Evolutionary conservation across 2,113 vertebrate species (phyloP), one percentile per base, ranked within the genome.

Genomic region (Hydrolagus affinis): DNA sequence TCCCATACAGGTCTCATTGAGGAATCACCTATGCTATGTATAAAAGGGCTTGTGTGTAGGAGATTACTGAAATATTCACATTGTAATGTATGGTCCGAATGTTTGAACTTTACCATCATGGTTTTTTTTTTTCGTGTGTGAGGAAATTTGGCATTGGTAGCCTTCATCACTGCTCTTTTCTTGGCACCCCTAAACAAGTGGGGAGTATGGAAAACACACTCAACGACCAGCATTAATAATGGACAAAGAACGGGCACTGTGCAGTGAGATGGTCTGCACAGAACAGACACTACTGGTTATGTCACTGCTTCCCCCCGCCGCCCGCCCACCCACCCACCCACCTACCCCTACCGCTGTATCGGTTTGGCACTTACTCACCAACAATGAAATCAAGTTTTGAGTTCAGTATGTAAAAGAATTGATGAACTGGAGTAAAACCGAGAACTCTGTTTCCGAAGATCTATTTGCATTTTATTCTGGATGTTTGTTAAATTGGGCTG

Each of bases 381-480:
- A 23, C 74, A 76, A 76, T 62, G 76, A 59, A 80, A 80, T 64
- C 25, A 21, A 30, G 62, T 83, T 83, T n/a, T 83, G 62, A 83
- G 32, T 83, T 83, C 62, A 80, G 9, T 30, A 83, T 80, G 15
- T 60, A 32, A 66, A 32, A 44, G 78, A 28, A 83, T 68, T 64
- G 64, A 83, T 11, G 60, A 11, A 66, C 60, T 17, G 30, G 1
- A 64, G 77, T 80, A 28, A 83, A 83, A 19, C 25, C 30, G 28
- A 14, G 10, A 30, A 62, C 60, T 19, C 9, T 21, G 11, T 83
- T 66, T 68, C 60, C 25, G 11, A 66, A 28, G 78, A 68, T 83
- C 19, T 83, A 32, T 83, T 66, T 83, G 25, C 62, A 83, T 83
- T 80, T 80, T 80, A 80, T 64, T 80, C 78, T 83, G 60, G 78